Percentiles rank a stretch among this genome's conserved stretches.
Conservation (phyloP, 2,113 vertebrate genomes). For the Salvelinus fontinalis region DNA sequence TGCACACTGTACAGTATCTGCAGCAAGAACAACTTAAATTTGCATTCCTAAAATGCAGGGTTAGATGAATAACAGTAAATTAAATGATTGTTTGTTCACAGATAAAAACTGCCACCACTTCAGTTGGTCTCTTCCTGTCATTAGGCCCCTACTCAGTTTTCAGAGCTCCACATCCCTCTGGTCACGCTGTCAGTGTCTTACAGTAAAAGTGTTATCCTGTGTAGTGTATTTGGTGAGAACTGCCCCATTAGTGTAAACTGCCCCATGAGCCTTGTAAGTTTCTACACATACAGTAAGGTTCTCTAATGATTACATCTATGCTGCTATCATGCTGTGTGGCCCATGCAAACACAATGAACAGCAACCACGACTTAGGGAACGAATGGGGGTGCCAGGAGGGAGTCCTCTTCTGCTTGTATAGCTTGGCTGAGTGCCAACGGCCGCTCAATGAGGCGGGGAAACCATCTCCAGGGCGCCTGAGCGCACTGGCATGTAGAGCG, state of each 20-base stretch:
- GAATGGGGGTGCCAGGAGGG: background rate
- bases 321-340: background rate
- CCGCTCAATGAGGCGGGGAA: slow-evolving; percentile 15
- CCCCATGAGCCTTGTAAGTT: too few species aligned
- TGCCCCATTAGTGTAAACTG: background rate
- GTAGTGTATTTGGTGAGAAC: background rate
- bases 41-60: too few species aligned
- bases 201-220: background rate
- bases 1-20: background rate
- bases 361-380: background rate
- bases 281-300: too few species aligned
- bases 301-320: too few species aligned
- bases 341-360: background rate
- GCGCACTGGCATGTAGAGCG: background rate
- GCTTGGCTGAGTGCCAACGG: slow-evolving; percentile 1
- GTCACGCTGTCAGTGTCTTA: background rate
- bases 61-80: background rate
- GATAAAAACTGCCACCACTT: background rate
- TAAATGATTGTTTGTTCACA: background rate
- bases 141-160: background rate
- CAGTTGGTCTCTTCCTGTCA: background rate
- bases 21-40: background rate
- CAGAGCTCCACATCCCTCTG: background rate
- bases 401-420: slow-evolving; percentile 1
- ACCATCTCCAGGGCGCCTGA: background rate